Base-by-base conservation (phyloP, 2,113 vertebrate species). In the Oreochromis niloticus region DNA sequence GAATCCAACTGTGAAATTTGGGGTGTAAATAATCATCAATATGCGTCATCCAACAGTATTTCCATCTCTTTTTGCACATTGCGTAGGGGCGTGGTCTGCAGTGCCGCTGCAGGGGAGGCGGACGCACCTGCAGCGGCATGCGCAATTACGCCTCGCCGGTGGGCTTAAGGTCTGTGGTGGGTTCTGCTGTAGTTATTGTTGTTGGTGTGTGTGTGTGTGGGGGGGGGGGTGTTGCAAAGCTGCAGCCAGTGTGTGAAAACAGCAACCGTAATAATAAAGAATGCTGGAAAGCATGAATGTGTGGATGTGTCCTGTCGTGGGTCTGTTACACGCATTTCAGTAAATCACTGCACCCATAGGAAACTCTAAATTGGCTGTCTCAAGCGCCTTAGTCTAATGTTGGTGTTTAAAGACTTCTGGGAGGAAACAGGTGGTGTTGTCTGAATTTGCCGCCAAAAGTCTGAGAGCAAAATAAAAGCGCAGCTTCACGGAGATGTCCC, bases 331-430 rank as follows among this genome's bases (percentile, higher is more conserved):
- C 9, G 4, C 32, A 66, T 36, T 66, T 71, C 5, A 68, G n/a
- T 43, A 27, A 27, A 71, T 71, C 66, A 63, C 17, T 3, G 59
- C 1, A 2, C 32, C 17, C 11, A 2, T 41, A 4, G 22, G 22
- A 0, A 39, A 39, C 17, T 39, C 19, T n/a, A 3, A 39, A 66
- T 10, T 1, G 61, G 4, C 2, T 2, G 34, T 6, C 2, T 5
- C 34, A 7, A 66, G 34, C 34, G n/a, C 63, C 10, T 36, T 12
- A 68, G 34, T 41, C 0, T 17, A 73, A 71, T 71, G n/a, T 43
- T 24, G 22, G 1, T 71, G 39, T 43, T 71, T 48, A 48, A 27
- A 11, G 41, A 73, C 39, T 17, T 16, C 13, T 46, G 2, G 39
- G 6, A 73, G 39, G 39, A 17, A 2, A 46, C 27, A 14, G 13